These are phyloP conservation scores for Morpho deidamia DNA, from an alignment of 2,888 invertebrate genomes.

Conservation along the genomic window DNA sequence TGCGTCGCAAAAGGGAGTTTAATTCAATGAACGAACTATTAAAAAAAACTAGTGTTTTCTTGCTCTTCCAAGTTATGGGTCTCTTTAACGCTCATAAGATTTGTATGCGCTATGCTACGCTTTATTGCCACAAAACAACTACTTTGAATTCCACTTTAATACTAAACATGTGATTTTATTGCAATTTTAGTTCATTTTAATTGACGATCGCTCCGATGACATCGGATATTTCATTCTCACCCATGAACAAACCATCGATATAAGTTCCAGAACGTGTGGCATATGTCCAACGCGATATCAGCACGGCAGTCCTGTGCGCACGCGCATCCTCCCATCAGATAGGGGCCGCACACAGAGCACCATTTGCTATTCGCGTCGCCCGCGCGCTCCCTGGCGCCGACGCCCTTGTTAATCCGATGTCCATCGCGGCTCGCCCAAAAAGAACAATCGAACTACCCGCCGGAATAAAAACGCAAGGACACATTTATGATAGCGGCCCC, in stretches of 20 bases:
- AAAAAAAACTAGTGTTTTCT: no score
- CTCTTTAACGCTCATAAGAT: no score
- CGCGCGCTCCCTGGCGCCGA: conserved; percentile 59
- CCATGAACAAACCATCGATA: not conserved
- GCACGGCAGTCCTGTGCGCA: conserved; percentile 6
- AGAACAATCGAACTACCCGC: conserved; percentile 36
- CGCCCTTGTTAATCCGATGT: conserved; percentile 65
- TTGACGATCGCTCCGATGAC: no score
- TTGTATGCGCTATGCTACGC: no score
- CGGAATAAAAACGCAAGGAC: conserved; percentile 43
- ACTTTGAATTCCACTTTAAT: no score
- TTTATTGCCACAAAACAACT: no score
- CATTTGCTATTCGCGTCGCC: conserved; percentile 60
- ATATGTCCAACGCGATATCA: conserved; percentile 10
- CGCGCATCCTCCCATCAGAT: conserved; percentile 41
- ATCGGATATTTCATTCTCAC: no score
- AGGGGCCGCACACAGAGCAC: conserved; percentile 46
- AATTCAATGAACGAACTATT: no score
- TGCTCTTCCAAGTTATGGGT: no score
- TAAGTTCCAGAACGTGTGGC: conserved; percentile 11
- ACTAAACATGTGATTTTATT: no score
- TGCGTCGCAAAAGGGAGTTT: no score
- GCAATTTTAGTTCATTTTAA: no score
- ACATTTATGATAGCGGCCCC: conserved; percentile 42
- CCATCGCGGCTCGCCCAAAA: conserved; percentile 49